A percentile compares a stretch with the other conserved stretches of the same genome.
phyloP scores from a whole-genome alignment of 2,888 invertebrate genomes.

The Dendrolimus houi region DNA sequence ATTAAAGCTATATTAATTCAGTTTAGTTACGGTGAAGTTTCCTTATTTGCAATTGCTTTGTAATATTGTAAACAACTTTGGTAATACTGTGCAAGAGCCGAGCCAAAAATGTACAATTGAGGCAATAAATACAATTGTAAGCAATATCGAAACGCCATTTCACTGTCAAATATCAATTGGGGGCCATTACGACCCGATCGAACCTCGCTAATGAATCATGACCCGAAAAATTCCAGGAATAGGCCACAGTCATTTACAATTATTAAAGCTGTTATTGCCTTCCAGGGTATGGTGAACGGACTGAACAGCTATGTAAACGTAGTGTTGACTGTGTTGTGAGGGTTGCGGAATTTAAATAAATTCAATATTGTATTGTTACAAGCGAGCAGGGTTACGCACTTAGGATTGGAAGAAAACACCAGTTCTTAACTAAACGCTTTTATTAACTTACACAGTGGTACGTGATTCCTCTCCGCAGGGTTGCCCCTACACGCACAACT shows the following conservation, averaged over 20 bases:
- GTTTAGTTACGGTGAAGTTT: background rate
- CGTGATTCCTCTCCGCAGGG: too few relatives aligned
- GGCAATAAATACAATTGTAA: background rate
- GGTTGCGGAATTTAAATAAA: too few relatives aligned
- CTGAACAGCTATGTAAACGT: too few relatives aligned
- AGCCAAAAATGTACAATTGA: background rate
- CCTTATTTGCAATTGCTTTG: too few relatives aligned
- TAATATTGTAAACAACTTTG: background rate
- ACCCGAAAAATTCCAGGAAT: background rate
- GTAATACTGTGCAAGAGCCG: background rate
- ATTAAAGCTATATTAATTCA: background rate
- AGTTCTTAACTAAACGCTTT: too few relatives aligned
- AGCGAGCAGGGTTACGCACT: too few relatives aligned
- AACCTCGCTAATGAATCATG: constrained; percentile 16
- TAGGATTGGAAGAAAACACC: too few relatives aligned
- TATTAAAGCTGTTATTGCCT: background rate
- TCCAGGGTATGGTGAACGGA: too few relatives aligned
- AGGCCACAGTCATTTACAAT: background rate
- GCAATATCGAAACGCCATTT: constrained; percentile 22
- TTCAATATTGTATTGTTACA: too few relatives aligned
- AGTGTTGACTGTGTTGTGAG: too few relatives aligned
- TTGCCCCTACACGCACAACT: too few relatives aligned
- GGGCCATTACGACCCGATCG: constrained; percentile 12
- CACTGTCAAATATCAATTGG: constrained; percentile 15
- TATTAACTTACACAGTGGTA: too few relatives aligned